Conservation (phyloP, 2,888 invertebrate genomes). For the Fragum whitleyi region DNA sequence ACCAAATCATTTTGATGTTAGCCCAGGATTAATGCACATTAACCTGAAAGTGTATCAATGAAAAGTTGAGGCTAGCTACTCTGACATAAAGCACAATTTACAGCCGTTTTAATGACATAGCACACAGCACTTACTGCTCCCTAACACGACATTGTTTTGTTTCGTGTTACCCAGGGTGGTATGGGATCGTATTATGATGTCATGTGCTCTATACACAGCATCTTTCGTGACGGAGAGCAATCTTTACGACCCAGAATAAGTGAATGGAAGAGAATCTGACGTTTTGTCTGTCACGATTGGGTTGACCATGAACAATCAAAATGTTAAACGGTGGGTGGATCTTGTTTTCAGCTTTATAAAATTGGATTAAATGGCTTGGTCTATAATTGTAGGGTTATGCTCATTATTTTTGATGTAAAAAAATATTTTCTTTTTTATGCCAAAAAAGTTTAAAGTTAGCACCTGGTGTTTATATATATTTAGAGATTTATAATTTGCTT, state of each 20-base stretch:
- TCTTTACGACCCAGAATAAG: neutral
- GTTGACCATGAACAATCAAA: conserved; percentile 6
- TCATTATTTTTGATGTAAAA: neutral
- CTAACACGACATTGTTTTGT: conserved; percentile 15
- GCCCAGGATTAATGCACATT: neutral
- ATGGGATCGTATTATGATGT: conserved; percentile 18
- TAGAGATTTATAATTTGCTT: no score
- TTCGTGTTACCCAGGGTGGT: conserved; percentile 19
- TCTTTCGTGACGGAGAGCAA: conserved; percentile 30
- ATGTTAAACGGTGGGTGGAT: neutral
- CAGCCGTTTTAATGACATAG: conserved; percentile 1
- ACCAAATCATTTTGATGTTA: neutral
- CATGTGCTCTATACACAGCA: conserved; percentile 19
- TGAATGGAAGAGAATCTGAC: neutral
- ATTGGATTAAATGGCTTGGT: neutral
- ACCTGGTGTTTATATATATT: no score
- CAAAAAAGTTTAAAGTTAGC: no score
- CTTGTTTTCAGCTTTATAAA: neutral
- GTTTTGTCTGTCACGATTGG: neutral
- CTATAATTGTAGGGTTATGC: neutral
- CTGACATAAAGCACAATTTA: neutral
- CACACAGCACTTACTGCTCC: neutral
- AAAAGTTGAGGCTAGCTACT: neutral
- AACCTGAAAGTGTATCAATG: neutral
- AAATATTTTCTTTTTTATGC: no score